Evolutionary conservation across 2,888 invertebrate species (phyloP).

Genomic region (Anticlea derivata): DNA sequence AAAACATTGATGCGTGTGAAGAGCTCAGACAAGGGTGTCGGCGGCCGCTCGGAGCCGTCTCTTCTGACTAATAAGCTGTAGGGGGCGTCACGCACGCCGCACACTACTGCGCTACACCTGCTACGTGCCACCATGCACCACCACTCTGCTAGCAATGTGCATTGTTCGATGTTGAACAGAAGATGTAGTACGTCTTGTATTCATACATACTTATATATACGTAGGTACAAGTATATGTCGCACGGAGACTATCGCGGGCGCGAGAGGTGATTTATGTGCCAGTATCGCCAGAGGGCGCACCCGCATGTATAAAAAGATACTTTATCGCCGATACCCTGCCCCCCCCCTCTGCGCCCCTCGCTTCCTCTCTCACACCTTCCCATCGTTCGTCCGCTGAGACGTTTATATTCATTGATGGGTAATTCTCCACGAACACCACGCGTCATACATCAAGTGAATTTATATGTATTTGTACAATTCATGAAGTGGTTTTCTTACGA

Average conservation of each 20-base stretch:
- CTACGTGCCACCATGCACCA: no score
- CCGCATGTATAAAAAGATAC: slow-evolving; percentile 49
- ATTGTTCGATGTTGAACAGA: background rate
- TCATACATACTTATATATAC: no score
- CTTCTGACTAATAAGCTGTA: no score
- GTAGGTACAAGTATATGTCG: slow-evolving; percentile 7
- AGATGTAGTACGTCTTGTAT: background rate
- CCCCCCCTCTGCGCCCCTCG: slow-evolving; percentile 5
- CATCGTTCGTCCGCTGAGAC: slow-evolving; percentile 9
- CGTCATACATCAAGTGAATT: slow-evolving; percentile 27
- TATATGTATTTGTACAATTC: no score
- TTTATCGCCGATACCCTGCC: slow-evolving; percentile 38
- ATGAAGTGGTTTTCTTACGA: no score
- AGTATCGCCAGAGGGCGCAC: slow-evolving; percentile 42
- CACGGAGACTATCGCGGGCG: slow-evolving; percentile 26
- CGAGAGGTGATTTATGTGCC: slow-evolving; percentile 48
- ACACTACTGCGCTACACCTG: no score
- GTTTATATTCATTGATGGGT: slow-evolving; percentile 18
- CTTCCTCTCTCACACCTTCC: background rate
- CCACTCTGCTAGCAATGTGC: no score
- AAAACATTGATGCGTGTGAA: no score
- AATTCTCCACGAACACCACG: slow-evolving; percentile 23
- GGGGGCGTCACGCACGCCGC: no score
- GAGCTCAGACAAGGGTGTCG: no score
- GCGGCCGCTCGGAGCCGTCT: no score